These are phyloP conservation scores for Antigone vipio DNA, from an alignment of 2,113 vertebrate species.

Conservation along the genomic window DNA sequence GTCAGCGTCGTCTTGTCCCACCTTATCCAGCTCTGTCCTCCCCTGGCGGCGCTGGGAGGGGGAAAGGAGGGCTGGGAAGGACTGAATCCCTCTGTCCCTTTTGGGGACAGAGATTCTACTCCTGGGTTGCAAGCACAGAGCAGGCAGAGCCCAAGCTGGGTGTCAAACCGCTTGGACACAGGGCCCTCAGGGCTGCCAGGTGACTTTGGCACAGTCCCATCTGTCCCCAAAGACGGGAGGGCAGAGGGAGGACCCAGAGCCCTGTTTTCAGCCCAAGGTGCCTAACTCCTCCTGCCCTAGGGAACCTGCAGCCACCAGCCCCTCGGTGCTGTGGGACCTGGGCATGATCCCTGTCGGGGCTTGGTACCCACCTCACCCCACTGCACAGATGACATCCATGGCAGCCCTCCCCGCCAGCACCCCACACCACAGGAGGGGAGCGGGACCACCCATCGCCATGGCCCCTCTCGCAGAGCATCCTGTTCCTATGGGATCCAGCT, in stretches of 20 bases:
- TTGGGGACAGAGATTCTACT: rapidly evolving
- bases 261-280: not conserved
- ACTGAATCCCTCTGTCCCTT: not conserved
- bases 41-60: not conserved
- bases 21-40: not conserved
- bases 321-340: rapidly evolving
- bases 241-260: not conserved
- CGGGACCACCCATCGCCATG: rapidly evolving
- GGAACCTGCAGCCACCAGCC: not conserved
- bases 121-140: not conserved
- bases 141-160: not conserved
- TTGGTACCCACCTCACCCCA: not conserved
- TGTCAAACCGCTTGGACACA: rapidly evolving
- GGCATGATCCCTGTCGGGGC: not conserved
- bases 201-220: not conserved
- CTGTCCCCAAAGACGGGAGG: not conserved
- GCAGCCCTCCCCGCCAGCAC: not conserved
- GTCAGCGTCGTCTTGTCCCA: rapidly evolving
- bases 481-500: rapidly evolving
- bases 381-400: not conserved
- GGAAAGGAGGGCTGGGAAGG: not conserved
- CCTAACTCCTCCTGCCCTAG: not conserved
- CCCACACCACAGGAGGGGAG: rapidly evolving
- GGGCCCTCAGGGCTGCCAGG: not conserved
- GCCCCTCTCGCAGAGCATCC: not conserved